Conservation (phyloP, 1,140 invertebrate genomes). For the Glossosoma conforme region DNA sequence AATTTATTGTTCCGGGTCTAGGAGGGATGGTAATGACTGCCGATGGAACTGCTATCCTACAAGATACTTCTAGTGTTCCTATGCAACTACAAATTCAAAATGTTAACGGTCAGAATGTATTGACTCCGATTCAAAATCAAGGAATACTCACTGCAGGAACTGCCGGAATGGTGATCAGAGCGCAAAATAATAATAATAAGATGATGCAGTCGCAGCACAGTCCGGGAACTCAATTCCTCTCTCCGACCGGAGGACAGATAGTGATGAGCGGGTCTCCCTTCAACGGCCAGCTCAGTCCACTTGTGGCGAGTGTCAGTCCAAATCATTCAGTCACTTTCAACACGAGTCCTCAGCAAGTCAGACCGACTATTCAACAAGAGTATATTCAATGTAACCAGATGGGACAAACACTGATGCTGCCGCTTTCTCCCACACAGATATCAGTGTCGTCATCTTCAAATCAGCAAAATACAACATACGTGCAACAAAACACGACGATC, state of each 20-base stretch:
- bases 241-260: slow-evolving; percentile 66
- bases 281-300: slow-evolving; percentile 72
- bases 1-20: slow-evolving; percentile 74
- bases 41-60: slow-evolving; percentile 62
- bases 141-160: slow-evolving; percentile 64
- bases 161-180: slow-evolving; percentile 71
- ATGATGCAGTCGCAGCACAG: slow-evolving; percentile 65
- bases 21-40: slow-evolving; percentile 73
- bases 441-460: slow-evolving; percentile 54
- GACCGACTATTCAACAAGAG: slow-evolving; percentile 59
- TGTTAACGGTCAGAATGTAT: slow-evolving; percentile 70
- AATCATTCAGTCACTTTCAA: slow-evolving; percentile 64
- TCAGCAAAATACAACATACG: slow-evolving; percentile 67
- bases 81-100: slow-evolving; percentile 75
- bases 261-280: slow-evolving; percentile 69
- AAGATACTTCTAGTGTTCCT: slow-evolving; percentile 61
- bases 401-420: slow-evolving; percentile 73
- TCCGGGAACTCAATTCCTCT: slow-evolving; percentile 65
- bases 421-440: slow-evolving; percentile 61
- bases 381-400: slow-evolving; percentile 66
- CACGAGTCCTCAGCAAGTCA: slow-evolving; percentile 52
- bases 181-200: slow-evolving; percentile 67
- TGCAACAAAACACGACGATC: slow-evolving; percentile 66
- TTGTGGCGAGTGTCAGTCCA: slow-evolving; percentile 68
- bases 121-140: slow-evolving; percentile 69